Conservation (phyloP, 1,140 invertebrate genomes). For the Cotesia vestalis region DNA sequence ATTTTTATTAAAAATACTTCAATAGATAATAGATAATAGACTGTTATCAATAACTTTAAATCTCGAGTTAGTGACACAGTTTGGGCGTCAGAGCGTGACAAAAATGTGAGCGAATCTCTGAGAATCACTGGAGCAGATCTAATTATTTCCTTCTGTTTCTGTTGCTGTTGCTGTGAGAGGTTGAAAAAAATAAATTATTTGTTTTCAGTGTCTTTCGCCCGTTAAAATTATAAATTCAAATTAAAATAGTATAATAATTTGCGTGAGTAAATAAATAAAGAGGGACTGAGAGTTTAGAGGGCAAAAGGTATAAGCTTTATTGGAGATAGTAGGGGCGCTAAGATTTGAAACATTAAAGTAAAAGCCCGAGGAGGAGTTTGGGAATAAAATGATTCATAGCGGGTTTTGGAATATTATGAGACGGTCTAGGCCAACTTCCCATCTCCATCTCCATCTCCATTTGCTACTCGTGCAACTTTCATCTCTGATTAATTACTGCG, state of each 20-base stretch:
- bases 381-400: slow-evolving; percentile 34
- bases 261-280: no score
- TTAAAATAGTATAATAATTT: no score
- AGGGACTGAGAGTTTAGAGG: no score
- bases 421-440: not conserved
- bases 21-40: no score
- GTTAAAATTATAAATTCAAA: no score
- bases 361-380: no score
- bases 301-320: no score
- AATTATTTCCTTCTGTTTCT: slow-evolving; percentile 36
- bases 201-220: not conserved
- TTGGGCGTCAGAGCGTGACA: slow-evolving; percentile 28
- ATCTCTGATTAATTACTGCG: slow-evolving; percentile 29
- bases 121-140: slow-evolving; percentile 36
- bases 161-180: slow-evolving; percentile 10
- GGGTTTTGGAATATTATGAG: slow-evolving; percentile 20
- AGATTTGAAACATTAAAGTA: no score
- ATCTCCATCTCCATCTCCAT: not conserved
- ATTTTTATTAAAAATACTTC: slow-evolving; percentile 1
- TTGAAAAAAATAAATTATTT: slow-evolving; percentile 11
- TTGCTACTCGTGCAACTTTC: slow-evolving; percentile 13
- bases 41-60: slow-evolving; percentile 7
- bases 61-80: slow-evolving; percentile 26
- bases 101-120: slow-evolving; percentile 20
- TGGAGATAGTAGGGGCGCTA: no score